A percentile compares a stretch with the other conserved stretches of the same genome.
These are phyloP conservation scores for Drosophila bocki DNA, from an alignment of 1,140 invertebrate species.

Conservation along the genomic window DNA sequence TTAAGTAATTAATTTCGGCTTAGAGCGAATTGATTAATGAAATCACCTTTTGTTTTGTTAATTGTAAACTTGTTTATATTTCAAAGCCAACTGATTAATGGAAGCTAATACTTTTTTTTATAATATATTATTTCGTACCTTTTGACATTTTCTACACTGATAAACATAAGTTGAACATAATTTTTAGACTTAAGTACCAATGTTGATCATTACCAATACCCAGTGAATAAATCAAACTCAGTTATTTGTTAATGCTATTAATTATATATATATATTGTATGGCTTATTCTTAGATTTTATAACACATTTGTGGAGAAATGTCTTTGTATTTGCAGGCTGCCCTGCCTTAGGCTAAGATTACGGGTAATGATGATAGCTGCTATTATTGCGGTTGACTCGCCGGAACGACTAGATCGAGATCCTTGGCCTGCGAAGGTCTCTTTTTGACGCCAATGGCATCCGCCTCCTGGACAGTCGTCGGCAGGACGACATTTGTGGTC, in stretches of 20 bases:
- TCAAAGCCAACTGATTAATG: not conserved
- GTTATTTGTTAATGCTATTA: constrained; percentile 26
- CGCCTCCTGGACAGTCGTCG: constrained; percentile 89
- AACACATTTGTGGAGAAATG: constrained; percentile 45
- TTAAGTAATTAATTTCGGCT: not conserved
- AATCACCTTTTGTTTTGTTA: constrained; percentile 8
- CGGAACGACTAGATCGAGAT: constrained; percentile 35
- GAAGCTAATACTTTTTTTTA: constrained; percentile 6
- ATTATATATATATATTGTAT: constrained; percentile 17
- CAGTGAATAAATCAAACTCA: constrained; percentile 17
- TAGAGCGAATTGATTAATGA: not conserved
- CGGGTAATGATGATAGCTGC: constrained; percentile 5
- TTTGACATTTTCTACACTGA: constrained; percentile 2
- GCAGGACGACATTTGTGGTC: constrained; percentile 88
- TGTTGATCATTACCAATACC: constrained; percentile 37
- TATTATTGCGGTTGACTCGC: constrained; percentile 15
- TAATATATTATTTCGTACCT: not conserved
- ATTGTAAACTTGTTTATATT: constrained; percentile 9
- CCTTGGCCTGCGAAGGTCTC: constrained; percentile 54
- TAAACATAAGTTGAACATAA: not conserved
- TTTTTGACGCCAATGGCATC: constrained; percentile 86
- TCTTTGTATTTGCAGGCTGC: constrained; percentile 57
- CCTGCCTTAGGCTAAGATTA: constrained; percentile 39
- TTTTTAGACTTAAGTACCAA: constrained; percentile 18
- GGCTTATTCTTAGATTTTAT: constrained; percentile 29